These are phyloP conservation scores for Daubentonia madagascariensis DNA, from an alignment of 2,113 vertebrate genomes.

Conservation along the genomic window DNA sequence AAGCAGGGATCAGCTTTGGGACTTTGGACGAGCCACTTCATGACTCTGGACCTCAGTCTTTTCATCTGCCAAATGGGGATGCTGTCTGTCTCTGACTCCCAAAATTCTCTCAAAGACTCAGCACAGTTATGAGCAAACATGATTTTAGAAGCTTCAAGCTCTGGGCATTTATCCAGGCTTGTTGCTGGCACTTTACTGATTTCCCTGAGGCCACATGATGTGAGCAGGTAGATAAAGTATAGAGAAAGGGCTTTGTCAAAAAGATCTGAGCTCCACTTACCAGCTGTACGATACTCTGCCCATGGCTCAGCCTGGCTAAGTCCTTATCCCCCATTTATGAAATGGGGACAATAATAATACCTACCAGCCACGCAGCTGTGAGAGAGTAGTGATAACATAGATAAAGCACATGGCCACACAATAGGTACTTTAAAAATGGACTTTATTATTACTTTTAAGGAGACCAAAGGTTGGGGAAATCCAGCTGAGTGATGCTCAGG, in stretches of 20 bases:
- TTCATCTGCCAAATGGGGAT: background rate
- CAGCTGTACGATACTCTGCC: background rate
- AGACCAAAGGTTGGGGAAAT: background rate
- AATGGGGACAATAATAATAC: background rate
- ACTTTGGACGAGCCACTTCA: background rate
- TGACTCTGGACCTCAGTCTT: background rate
- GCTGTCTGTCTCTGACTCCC: background rate
- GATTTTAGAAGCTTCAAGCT: background rate
- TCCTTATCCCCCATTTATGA: background rate
- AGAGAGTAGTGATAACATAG: background rate
- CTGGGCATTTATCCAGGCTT: background rate
- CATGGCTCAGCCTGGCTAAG: background rate
- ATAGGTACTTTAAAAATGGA: background rate
- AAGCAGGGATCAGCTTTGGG: background rate
- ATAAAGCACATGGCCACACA: background rate
- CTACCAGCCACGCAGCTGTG: background rate
- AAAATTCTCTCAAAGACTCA: background rate
- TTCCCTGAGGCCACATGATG: background rate
- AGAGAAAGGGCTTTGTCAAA: background rate
- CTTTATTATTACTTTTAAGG: background rate
- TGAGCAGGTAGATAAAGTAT: background rate
- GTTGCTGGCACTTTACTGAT: background rate
- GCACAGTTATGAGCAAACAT: background rate
- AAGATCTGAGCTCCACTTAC: background rate
- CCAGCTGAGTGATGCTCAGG: background rate